These are phyloP conservation scores for Troides aeacus DNA, from an alignment of 2,888 invertebrate genomes.

Conservation along the genomic window DNA sequence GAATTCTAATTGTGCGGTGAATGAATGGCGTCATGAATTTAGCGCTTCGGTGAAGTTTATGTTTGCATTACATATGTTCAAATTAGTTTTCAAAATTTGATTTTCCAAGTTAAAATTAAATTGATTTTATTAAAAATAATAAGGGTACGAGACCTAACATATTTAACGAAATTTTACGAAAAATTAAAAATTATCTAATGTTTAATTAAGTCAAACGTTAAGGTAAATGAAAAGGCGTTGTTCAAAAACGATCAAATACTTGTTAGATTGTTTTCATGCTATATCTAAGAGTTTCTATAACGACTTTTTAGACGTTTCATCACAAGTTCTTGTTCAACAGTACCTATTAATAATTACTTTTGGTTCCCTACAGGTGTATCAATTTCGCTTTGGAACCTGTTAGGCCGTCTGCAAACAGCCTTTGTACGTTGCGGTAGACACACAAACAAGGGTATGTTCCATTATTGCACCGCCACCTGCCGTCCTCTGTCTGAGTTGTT, in stretches of 20 bases:
- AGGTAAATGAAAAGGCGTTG: too few relatives aligned
- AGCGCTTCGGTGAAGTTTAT: not conserved
- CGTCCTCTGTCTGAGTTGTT: constrained; percentile 1
- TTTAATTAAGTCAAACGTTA: too few relatives aligned
- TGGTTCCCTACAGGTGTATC: constrained; percentile 36
- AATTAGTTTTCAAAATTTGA: constrained; percentile 21
- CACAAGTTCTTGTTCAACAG: too few relatives aligned
- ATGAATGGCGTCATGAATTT: constrained; percentile 18
- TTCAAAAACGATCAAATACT: too few relatives aligned
- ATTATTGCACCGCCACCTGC: constrained; percentile 54
- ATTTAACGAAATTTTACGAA: too few relatives aligned
- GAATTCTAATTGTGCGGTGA: constrained; percentile 4
- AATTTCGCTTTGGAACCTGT: constrained; percentile 62
- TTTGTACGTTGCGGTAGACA: constrained; percentile 60
- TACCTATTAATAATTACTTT: constrained; percentile 40
- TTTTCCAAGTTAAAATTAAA: constrained; percentile 51
- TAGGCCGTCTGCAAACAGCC: constrained; percentile 62
- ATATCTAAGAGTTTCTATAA: too few relatives aligned
- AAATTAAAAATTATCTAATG: too few relatives aligned
- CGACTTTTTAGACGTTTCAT: too few relatives aligned
- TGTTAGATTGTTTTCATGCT: too few relatives aligned
- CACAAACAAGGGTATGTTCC: constrained; percentile 52
- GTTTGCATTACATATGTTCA: constrained; percentile 6
- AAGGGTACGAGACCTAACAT: too few relatives aligned
- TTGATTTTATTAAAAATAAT: too few relatives aligned